phyloP scores from a whole-genome alignment of 2,797 vertebrate genomes.

The Pangasius macronema region DNA sequence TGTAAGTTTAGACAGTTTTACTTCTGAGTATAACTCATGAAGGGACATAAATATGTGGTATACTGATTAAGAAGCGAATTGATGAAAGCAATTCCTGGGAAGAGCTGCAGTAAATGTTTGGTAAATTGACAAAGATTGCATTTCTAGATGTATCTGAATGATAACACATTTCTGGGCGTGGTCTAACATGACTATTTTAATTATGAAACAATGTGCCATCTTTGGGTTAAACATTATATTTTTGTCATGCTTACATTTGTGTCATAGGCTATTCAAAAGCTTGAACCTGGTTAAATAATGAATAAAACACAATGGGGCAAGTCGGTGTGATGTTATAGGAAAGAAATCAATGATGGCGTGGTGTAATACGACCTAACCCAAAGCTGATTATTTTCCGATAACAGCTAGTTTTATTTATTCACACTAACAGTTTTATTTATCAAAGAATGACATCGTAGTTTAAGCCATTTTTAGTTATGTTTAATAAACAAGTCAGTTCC shows the following conservation, averaged over 20 bases:
- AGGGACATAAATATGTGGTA: neutral
- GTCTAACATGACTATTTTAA: neutral
- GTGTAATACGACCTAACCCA: neutral
- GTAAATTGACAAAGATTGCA: neutral
- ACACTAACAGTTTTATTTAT: neutral
- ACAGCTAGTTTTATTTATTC: neutral
- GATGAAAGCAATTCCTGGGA: neutral
- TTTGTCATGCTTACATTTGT: neutral
- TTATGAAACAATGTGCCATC: neutral
- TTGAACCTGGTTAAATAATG: neutral
- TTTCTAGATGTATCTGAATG: neutral
- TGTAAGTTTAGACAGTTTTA: neutral
- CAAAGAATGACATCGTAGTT: neutral
- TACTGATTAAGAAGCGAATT: neutral
- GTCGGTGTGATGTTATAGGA: too few relatives aligned
- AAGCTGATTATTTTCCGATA: neutral
- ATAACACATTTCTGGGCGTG: neutral
- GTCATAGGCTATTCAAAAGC: neutral
- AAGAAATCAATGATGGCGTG: neutral
- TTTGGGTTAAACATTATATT: neutral
- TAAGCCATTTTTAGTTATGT: neutral
- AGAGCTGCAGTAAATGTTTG: neutral
- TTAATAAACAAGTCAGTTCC: neutral
- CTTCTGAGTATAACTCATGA: neutral
- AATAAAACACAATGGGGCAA: neutral